Conservation (phyloP, 2,888 invertebrate genomes). For the Lydus trimaculatus region DNA sequence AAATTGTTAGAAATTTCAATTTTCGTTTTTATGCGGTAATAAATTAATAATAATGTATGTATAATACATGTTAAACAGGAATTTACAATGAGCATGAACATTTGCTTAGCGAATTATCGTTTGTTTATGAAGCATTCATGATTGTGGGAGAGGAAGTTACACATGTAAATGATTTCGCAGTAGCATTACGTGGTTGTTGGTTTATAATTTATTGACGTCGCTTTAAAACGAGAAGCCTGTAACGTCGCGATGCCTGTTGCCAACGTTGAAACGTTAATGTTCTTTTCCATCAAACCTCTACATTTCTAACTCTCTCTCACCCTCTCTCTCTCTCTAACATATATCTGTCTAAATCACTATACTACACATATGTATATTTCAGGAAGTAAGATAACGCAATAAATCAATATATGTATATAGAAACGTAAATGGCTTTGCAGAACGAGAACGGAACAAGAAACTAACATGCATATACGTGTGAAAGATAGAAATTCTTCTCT, state of each 20-base stretch:
- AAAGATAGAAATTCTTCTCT: conserved; percentile 23
- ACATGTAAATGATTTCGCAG: conserved; percentile 31
- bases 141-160: conserved; percentile 24
- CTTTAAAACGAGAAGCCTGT: conserved; percentile 34
- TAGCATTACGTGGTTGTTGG: conserved; percentile 19
- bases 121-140: conserved; percentile 23
- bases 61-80: background rate
- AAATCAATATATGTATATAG: conserved; percentile 50
- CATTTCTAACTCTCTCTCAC: no score
- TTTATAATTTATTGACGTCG: conserved; percentile 29
- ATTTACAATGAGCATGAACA: background rate
- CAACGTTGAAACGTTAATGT: conserved; percentile 40
- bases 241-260: conserved; percentile 25
- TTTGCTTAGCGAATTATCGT: conserved; percentile 5
- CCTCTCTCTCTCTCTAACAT: no score
- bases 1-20: background rate
- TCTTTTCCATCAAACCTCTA: conserved; percentile 35
- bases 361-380: conserved; percentile 36
- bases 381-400: conserved; percentile 50
- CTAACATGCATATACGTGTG: conserved; percentile 19
- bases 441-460: conserved; percentile 41
- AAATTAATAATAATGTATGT: background rate
- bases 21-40: no score
- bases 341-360: conserved; percentile 8
- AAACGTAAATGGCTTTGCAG: conserved; percentile 22